These are phyloP conservation scores for Eupithecia dodoneata DNA, from an alignment of 2,888 invertebrate species.

Conservation along the genomic window DNA sequence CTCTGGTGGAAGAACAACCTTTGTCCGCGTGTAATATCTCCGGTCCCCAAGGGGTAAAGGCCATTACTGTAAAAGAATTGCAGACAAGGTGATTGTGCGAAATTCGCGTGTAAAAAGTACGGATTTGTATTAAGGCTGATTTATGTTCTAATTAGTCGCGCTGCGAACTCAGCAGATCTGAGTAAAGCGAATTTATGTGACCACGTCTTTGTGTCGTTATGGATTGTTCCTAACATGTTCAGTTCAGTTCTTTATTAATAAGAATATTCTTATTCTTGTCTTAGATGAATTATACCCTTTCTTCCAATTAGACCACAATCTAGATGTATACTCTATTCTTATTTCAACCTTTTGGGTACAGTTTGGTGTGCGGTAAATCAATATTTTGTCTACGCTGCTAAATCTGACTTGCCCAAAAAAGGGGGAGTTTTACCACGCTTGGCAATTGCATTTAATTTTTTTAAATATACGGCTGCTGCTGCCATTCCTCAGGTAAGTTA, in stretches of 20 bases:
- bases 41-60: constrained; percentile 27
- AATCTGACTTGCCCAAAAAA: no score
- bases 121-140: constrained; percentile 75
- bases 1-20: not conserved
- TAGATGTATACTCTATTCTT: not conserved
- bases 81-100: constrained; percentile 42
- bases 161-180: constrained; percentile 63
- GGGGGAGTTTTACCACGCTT: no score
- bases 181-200: constrained; percentile 74
- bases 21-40: constrained; percentile 1
- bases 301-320: not conserved
- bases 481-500: not conserved
- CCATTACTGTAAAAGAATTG: constrained; percentile 33
- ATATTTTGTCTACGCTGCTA: not conserved
- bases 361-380: not conserved
- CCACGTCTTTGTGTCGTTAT: constrained; percentile 62
- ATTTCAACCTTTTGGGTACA: not conserved
- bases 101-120: constrained; percentile 66
- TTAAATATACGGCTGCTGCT: no score
- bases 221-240: constrained; percentile 1
- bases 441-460: no score
- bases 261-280: no score
- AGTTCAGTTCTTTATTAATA: no score
- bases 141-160: constrained; percentile 78
- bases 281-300: not conserved